These are phyloP conservation scores for Oreotrochilus melanogaster DNA, from an alignment of 2,113 vertebrate genomes.

Conservation along the genomic window DNA sequence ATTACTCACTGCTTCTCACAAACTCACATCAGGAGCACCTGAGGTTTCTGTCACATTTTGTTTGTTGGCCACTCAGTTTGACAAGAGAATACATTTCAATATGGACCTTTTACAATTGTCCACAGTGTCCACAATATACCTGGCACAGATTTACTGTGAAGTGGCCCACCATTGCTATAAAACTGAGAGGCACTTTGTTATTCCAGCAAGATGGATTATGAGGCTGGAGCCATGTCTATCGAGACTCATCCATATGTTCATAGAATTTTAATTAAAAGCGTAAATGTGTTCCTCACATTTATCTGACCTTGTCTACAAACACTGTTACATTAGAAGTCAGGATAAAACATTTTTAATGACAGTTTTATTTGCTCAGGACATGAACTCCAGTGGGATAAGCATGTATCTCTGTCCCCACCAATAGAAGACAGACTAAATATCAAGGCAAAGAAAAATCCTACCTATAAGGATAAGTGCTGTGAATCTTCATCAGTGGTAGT, in stretches of 20 bases:
- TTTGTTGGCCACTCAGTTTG: neutral
- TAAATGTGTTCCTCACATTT: neutral
- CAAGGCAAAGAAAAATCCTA: neutral
- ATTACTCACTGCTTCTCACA: neutral
- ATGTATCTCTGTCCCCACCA: no score
- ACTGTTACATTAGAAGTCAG: neutral
- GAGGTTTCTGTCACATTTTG: neutral
- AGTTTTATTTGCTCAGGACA: neutral
- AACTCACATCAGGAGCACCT: neutral
- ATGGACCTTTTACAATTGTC: neutral
- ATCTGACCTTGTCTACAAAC: neutral
- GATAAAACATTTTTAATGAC: neutral
- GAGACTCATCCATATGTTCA: neutral
- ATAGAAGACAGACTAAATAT: neutral
- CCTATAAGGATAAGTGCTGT: neutral
- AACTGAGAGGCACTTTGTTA: neutral
- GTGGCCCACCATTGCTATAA: neutral
- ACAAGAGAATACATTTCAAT: neutral
- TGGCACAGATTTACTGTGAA: neutral
- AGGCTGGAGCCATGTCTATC: neutral
- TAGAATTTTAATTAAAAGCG: neutral
- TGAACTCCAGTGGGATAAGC: neutral
- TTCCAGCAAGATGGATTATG: neutral
- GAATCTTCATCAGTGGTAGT: neutral
- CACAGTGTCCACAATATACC: neutral